Evolutionary conservation across 2,113 vertebrate species (phyloP), one percentile per base, ranked within the genome.

Genomic region (Aphyosemion australe): DNA sequence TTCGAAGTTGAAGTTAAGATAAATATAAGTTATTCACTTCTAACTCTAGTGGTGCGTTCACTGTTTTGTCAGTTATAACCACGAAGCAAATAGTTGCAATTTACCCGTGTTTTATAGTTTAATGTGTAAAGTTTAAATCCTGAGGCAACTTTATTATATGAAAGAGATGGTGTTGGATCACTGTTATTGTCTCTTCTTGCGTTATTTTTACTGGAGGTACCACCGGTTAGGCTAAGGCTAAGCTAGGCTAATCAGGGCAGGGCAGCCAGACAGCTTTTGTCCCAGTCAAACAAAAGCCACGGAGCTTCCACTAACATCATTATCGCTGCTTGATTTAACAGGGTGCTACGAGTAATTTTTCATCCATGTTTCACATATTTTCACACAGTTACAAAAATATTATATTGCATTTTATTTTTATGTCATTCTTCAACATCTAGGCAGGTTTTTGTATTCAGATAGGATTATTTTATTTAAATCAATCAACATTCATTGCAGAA

Each of bases 221-320:
- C 18, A 10, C 12, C 5, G 20, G 12, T n/a, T n/a, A n/a, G n/a
- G n/a, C n/a, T n/a, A n/a, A n/a, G n/a, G 26, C 26, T 26, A 26
- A 26, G 56, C 34, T 37, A 37, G 6, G 34, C 41, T 43, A 39
- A 42, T 37, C 46, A 16, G 32, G 16, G 6, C 12, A 21, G n/a
- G 10, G 11, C 51, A 61, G 50, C 0, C 12, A 37, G n/a, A 42
- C 15, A 10, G 11, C 26, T 12, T 26, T 39, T 26, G 39, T 57
- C 34, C 50, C 1, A 4, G 49, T n/a, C 48, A 42, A 42, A 77
- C 72, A 75, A 79, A n/a, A 60, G 61, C 7, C 47, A 26, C 1
- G 7, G n/a, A 21, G 42, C 37, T 49, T 60, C 61, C 26, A 26
- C 37, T 48, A 43, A 72, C 62, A 26, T 15, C 47, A 61, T 52